These are phyloP conservation scores for Leptogaster cylindrica DNA, from an alignment of 2,888 invertebrate genomes.

Conservation along the genomic window DNA sequence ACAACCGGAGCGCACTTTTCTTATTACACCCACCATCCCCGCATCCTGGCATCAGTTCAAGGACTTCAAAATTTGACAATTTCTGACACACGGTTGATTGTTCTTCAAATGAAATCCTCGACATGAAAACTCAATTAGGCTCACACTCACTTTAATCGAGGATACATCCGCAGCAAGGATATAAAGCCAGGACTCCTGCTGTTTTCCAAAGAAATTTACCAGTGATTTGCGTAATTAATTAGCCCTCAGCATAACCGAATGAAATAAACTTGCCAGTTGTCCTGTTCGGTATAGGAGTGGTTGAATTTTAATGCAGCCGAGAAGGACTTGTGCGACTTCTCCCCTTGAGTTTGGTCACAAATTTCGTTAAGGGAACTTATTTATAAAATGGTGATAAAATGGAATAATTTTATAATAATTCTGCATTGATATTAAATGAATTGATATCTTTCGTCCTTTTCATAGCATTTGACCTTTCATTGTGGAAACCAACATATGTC, in stretches of 20 bases:
- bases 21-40: no score
- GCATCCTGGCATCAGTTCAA: constrained; percentile 24
- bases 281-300: background rate
- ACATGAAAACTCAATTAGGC: constrained; percentile 27
- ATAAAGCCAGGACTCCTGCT: constrained; percentile 13
- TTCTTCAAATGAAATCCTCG: constrained; percentile 22
- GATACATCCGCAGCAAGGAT: background rate
- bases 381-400: no score
- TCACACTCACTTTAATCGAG: background rate
- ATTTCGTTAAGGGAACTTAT: no score
- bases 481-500: no score
- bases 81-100: constrained; percentile 31
- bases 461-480: no score
- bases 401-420: no score
- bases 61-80: constrained; percentile 19
- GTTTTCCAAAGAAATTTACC: constrained; percentile 21
- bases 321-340: no score
- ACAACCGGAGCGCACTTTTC: no score
- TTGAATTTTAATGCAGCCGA: background rate
- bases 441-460: no score
- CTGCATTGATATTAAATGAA: no score
- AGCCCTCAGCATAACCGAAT: background rate
- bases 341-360: no score
- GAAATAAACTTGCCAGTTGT: constrained; percentile 15
- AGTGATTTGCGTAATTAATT: constrained; percentile 32